Evolutionary conservation across 2,797 vertebrate genomes (phyloP).

Genomic region (Eulemur rubriventer): DNA sequence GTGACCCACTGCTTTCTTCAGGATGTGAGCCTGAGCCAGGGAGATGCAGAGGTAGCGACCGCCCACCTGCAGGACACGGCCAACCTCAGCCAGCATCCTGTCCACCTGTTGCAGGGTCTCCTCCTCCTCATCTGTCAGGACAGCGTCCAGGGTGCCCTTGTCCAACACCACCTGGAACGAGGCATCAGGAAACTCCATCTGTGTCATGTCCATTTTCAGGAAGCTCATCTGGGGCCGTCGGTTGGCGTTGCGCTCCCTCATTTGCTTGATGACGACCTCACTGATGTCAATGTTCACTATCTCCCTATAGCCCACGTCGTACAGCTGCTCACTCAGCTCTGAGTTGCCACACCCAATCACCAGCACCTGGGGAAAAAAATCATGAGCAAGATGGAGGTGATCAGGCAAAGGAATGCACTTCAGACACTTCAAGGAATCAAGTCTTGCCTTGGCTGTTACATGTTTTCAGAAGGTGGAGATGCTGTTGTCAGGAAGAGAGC

Average conservation of each 20-base stretch:
- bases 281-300: slow-evolving; percentile 96
- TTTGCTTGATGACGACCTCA: slow-evolving; percentile 91
- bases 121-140: slow-evolving; percentile 90
- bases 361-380: slow-evolving; percentile 88
- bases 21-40: slow-evolving; percentile 93
- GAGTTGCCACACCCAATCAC: slow-evolving; percentile 98
- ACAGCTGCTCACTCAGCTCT: slow-evolving; percentile 96
- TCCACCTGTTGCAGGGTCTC: slow-evolving; percentile 86
- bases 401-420: background rate
- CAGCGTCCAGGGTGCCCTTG: slow-evolving; percentile 96
- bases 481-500: background rate
- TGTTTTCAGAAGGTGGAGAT: background rate
- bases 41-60: slow-evolving; percentile 97
- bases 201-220: slow-evolving; percentile 92
- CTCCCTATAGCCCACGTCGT: slow-evolving; percentile 93
- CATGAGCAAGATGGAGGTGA: background rate
- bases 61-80: slow-evolving; percentile 91
- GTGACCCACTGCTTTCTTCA: slow-evolving; percentile 91
- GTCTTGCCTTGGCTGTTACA: background rate
- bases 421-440: background rate
- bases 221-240: slow-evolving; percentile 91
- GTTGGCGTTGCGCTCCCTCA: slow-evolving; percentile 91
- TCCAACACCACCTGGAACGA: slow-evolving; percentile 94
- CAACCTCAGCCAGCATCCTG: slow-evolving; percentile 93
- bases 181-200: slow-evolving; percentile 90